Percentiles rank a stretch among this genome's conserved stretches.
These are phyloP conservation scores for Microcebus murinus DNA, from an alignment of 2,113 vertebrate species.

Conservation along the genomic window DNA sequence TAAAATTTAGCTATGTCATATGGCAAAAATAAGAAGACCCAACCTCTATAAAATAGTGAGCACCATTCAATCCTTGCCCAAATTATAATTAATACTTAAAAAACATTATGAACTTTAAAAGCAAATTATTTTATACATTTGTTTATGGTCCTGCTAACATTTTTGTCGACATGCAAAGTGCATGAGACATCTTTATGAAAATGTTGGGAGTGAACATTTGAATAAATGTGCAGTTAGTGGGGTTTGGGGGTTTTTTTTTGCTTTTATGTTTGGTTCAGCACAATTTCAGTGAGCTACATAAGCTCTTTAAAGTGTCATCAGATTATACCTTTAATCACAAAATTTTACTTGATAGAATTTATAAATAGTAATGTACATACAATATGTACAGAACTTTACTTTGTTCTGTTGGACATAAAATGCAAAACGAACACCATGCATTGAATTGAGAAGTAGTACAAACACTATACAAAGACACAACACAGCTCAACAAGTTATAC, in stretches of 20 bases:
- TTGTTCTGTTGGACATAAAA: conserved; percentile 59
- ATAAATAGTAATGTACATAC: conserved; percentile 26
- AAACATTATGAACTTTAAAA: conserved; percentile 33
- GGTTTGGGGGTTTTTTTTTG: not conserved
- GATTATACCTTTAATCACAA: not conserved
- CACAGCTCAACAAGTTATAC: conserved; percentile 4
- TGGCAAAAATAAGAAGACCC: conserved; percentile 37
- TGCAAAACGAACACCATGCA: conserved; percentile 66
- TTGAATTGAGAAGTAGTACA: conserved; percentile 31
- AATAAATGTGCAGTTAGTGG: not conserved
- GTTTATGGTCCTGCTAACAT: conserved; percentile 4
- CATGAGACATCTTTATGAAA: conserved; percentile 44
- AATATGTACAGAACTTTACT: not conserved
- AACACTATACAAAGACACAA: conserved; percentile 62
- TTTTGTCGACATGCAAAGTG: conserved; percentile 56
- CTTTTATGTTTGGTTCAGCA: not conserved
- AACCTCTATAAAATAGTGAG: not conserved
- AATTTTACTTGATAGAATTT: conserved; percentile 39
- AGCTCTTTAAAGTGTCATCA: conserved; percentile 22
- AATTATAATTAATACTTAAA: not conserved
- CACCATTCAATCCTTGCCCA: not conserved
- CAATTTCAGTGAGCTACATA: not conserved
- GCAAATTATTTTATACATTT: conserved; percentile 6
- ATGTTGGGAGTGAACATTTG: not conserved
- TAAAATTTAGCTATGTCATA: not conserved